Conservation (phyloP, 2,113 vertebrate genomes). For the Brienomyrus longianalis region DNA sequence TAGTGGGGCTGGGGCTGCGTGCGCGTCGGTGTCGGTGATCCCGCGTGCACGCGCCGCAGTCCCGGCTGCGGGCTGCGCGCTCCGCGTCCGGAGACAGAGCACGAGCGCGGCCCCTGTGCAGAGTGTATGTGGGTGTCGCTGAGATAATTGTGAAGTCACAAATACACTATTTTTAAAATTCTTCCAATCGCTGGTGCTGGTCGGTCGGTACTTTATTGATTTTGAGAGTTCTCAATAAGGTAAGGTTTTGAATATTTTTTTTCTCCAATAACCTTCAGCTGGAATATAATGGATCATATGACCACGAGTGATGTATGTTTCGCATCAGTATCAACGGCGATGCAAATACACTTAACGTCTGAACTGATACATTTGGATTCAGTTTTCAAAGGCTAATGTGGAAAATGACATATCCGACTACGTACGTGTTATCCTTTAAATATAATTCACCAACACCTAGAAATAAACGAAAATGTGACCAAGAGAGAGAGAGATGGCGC, state of each 20-base stretch:
- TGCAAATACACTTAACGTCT: not conserved
- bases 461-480: not conserved
- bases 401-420: not conserved
- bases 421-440: not conserved
- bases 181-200: conserved; percentile 34
- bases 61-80: no score
- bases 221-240: conserved; percentile 43
- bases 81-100: not conserved
- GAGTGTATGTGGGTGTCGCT: not conserved
- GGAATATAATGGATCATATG: no score
- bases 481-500: no score
- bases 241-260: conserved; percentile 35
- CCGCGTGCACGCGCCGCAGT: not conserved
- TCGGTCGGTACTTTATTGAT: conserved; percentile 30
- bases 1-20: not conserved
- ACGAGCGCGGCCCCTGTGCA: not conserved
- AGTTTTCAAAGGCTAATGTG: not conserved
- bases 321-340: not conserved
- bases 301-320: no score
- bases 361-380: not conserved
- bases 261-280: not conserved
- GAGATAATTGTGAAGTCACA: not conserved
- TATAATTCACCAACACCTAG: not conserved
- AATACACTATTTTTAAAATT: not conserved
- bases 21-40: not conserved